Conservation (phyloP, 2,888 invertebrate species). For the Macroteleia sp. region DNA sequence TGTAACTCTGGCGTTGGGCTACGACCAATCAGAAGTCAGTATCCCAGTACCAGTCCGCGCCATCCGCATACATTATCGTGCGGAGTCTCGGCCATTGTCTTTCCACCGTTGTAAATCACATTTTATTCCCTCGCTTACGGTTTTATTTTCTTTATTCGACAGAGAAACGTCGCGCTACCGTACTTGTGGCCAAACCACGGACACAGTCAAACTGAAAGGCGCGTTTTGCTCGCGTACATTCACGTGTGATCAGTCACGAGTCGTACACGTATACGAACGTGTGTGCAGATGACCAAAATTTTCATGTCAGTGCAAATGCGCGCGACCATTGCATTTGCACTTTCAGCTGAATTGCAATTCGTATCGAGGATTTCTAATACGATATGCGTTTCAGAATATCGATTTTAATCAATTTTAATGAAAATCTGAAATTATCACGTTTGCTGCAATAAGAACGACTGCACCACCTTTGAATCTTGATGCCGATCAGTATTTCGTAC, state of each 20-base stretch:
- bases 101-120: conserved; percentile 84
- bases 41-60: conserved; percentile 83
- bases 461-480: no score
- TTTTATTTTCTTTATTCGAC: conserved; percentile 83
- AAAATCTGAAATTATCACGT: no score
- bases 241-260: conserved; percentile 63
- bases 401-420: no score
- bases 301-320: no score
- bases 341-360: no score
- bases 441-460: no score
- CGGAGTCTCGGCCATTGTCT: conserved; percentile 83
- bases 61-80: conserved; percentile 83
- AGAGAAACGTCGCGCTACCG: conserved; percentile 83
- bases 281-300: conserved; percentile 28
- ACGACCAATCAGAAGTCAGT: conserved; percentile 83
- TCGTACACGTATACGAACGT: conserved; percentile 20
- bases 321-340: no score
- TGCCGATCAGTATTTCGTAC: no score
- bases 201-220: conserved; percentile 53
- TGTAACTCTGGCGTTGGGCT: conserved; percentile 82
- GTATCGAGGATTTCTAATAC: no score
- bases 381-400: no score
- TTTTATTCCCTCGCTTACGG: conserved; percentile 83
- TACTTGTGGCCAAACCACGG: conserved; percentile 74
- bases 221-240: conserved; percentile 66